A percentile compares a stretch with the other conserved stretches of the same genome.
Conservation (phyloP, 2,113 vertebrate genomes). For the Dissostichus mawsoni region DNA sequence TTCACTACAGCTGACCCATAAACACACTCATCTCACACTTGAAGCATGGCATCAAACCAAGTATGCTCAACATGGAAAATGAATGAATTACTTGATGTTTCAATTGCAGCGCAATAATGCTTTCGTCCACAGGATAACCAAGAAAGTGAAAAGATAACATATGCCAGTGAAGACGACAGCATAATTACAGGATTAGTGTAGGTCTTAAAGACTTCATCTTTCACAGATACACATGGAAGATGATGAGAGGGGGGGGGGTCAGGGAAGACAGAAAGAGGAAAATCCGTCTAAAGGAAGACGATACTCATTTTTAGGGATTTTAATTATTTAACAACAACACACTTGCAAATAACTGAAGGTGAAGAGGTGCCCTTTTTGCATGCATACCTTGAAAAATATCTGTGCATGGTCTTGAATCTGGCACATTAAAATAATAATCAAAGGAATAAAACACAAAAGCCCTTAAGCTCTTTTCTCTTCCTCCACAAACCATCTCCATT, state of each 20-base stretch:
- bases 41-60: slow-evolving; percentile 87
- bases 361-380: slow-evolving; percentile 17
- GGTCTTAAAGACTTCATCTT: slow-evolving; percentile 70
- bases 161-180: slow-evolving; percentile 65
- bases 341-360: slow-evolving; percentile 27
- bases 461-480: slow-evolving; percentile 30
- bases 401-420: slow-evolving; percentile 13
- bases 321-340: slow-evolving; percentile 25
- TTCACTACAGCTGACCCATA: slow-evolving; percentile 70
- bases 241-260: neutral
- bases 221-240: slow-evolving; percentile 55
- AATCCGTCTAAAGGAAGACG: slow-evolving; percentile 21
- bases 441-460: slow-evolving; percentile 37
- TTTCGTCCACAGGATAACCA: slow-evolving; percentile 85
- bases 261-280: neutral
- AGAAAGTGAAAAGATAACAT: slow-evolving; percentile 83
- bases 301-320: neutral
- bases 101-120: slow-evolving; percentile 89
- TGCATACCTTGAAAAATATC: slow-evolving; percentile 2
- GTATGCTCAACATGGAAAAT: slow-evolving; percentile 89
- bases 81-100: slow-evolving; percentile 92
- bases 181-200: slow-evolving; percentile 80
- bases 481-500: slow-evolving; percentile 19
- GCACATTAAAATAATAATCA: slow-evolving; percentile 47
- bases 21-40: slow-evolving; percentile 78